Evolutionary conservation across 1,140 invertebrate genomes (phyloP), one percentile per base, ranked within the genome.

Genomic region (Panulirus ornatus): DNA sequence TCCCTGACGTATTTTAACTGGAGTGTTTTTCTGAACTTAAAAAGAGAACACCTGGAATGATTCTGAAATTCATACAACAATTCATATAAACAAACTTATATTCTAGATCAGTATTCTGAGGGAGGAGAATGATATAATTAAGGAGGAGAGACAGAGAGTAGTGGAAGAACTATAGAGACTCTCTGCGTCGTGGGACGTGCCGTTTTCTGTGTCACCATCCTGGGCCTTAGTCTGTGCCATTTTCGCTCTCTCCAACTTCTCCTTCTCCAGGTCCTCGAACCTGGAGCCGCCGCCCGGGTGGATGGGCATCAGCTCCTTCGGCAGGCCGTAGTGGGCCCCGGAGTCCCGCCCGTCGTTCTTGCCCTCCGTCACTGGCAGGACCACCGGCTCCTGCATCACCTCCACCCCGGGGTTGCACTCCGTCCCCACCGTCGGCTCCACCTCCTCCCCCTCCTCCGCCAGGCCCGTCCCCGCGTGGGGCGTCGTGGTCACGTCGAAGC

Each of bases 261-360:
- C 84, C 34, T 19, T 54, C 51, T 86, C 84, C 8, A 86, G 73
- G n/a, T 86, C 84, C 5, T 86, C 84, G 34, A 86, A 86, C 34
- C 27, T 76, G 2, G 84, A 86, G 2, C 84, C 84, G 6, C 84
- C 84, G 11, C 84, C 84, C 5, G 84, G 84, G 73, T 86, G 84
- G 16, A 86, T 86, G 47, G 84, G 84, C 84, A 86, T 9, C 2
- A 86, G 84, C 34, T 86, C 84, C 73, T 78, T 86, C 30, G 84
- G 84, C 3, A 86, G 47, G 38, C 83, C 83, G 30, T 71, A 51
- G 36, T 40, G 54, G n/a, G 36, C 27, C 3, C 42, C 27, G 34
- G 47, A 51, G 0, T 71, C 63, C 22, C 30, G 63, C 8, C 40
- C 40, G 34, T 40, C 22, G 38, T 84, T 84, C 30, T 84, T 84